Percentiles rank a stretch among this genome's conserved stretches.
phyloP scores from a whole-genome alignment of 2,797 vertebrate species.

The Mormyrops boulengeri region DNA sequence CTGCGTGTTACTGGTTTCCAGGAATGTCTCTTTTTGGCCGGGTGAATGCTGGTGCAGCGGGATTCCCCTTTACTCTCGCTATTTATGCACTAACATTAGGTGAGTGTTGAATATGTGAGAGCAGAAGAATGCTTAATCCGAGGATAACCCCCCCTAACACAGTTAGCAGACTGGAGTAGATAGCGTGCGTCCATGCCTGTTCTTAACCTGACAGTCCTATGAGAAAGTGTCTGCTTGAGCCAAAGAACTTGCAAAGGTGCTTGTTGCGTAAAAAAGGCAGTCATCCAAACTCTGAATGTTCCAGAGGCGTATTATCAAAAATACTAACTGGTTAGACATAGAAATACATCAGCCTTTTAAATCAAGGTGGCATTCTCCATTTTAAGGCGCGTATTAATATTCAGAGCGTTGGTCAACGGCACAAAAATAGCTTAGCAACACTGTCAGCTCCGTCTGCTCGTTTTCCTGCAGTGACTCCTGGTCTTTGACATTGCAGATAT shows the following conservation, averaged over 20 bases:
- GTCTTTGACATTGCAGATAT: slow-evolving; percentile 29
- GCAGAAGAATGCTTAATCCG: background rate
- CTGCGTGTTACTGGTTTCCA: background rate
- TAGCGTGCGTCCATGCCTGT: background rate
- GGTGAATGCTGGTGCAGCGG: background rate
- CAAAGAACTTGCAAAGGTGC: background rate
- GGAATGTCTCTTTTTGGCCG: background rate
- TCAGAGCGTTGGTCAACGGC: slow-evolving; percentile 31
- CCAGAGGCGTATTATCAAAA: slow-evolving; percentile 26
- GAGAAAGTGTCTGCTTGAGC: background rate
- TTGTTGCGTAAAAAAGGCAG: background rate
- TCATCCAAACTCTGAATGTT: slow-evolving; percentile 14
- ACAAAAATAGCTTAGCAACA: slow-evolving; percentile 13
- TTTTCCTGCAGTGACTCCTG: slow-evolving; percentile 1
- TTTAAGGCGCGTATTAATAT: slow-evolving; percentile 45
- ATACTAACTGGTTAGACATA: slow-evolving; percentile 40
- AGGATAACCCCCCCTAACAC: background rate
- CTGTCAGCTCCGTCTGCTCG: slow-evolving; percentile 19
- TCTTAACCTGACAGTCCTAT: background rate
- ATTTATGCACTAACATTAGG: background rate
- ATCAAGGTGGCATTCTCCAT: slow-evolving; percentile 51
- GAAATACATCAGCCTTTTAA: slow-evolving; percentile 47
- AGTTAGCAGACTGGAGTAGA: background rate
- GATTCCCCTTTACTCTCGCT: background rate
- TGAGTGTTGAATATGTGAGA: slow-evolving; percentile 7